phyloP scores from a whole-genome alignment of 2,113 vertebrate species.

The Cyanoramphus novaezelandiae region DNA sequence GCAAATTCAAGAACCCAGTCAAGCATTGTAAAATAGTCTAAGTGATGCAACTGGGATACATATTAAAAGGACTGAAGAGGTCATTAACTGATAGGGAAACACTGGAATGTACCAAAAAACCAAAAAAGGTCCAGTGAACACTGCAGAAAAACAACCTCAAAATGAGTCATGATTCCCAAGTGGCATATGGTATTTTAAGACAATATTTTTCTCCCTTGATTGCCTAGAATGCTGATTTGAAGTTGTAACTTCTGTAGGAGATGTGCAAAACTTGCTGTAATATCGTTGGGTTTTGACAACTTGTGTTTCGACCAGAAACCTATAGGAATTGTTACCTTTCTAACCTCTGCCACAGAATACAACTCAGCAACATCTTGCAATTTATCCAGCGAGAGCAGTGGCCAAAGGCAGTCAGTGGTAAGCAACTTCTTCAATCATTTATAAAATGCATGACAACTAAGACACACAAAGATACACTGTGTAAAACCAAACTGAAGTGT shows the following conservation, averaged over 20 bases:
- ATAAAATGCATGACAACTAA: background rate
- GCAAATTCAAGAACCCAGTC: background rate
- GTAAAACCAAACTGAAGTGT: background rate
- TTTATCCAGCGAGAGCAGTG: background rate
- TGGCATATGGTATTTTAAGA: background rate
- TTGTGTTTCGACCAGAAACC: background rate
- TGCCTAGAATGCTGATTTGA: background rate
- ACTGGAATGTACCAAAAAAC: background rate
- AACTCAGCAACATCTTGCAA: background rate
- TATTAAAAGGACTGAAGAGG: background rate
- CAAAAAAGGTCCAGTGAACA: background rate
- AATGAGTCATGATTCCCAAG: background rate
- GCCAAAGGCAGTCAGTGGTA: background rate
- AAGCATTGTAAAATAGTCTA: background rate
- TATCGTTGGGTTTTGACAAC: background rate
- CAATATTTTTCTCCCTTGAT: background rate
- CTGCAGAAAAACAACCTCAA: background rate
- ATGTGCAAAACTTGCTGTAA: background rate
- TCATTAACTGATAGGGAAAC: background rate
- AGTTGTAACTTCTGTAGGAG: background rate
- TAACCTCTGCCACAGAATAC: background rate
- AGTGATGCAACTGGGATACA: background rate
- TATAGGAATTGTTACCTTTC: background rate
- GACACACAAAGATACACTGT: background rate
- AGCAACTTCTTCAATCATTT: background rate